Conservation (phyloP, 2,888 invertebrate genomes). For the Himalopsyche tibetana region DNA sequence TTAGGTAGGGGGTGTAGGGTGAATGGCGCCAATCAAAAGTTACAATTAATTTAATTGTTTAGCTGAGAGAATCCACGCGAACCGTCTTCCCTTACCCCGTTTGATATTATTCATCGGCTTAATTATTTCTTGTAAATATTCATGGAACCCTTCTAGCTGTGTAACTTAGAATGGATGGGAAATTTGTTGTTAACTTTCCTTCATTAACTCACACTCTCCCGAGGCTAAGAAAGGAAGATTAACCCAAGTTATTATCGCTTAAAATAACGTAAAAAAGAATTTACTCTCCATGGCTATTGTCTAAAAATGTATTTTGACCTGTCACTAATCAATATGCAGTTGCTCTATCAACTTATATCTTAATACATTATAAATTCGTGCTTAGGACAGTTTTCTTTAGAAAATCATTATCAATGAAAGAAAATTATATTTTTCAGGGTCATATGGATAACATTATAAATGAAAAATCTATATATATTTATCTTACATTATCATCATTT, state of each 20-base stretch:
- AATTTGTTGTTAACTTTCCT: slow-evolving; percentile 51
- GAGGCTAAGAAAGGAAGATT: slow-evolving; percentile 24
- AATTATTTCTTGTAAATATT: slow-evolving; percentile 58
- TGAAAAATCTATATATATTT: too few relatives aligned
- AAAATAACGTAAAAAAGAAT: background rate
- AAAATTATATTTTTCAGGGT: too few relatives aligned
- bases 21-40: slow-evolving; percentile 30
- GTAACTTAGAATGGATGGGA: slow-evolving; percentile 53
- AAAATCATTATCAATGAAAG: too few relatives aligned
- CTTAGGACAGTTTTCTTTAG: too few relatives aligned
- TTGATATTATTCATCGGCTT: slow-evolving; percentile 52
- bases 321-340: too few relatives aligned
- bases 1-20: background rate
- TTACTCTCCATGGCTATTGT: too few relatives aligned
- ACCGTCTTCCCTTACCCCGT: slow-evolving; percentile 25
- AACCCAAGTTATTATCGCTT: slow-evolving; percentile 14
- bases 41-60: slow-evolving; percentile 34
- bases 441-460: too few relatives aligned
- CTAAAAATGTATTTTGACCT: too few relatives aligned
- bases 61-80: slow-evolving; percentile 34
- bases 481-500: too few relatives aligned
- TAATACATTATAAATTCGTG: too few relatives aligned
- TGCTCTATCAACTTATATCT: too few relatives aligned
- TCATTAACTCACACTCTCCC: slow-evolving; percentile 21
- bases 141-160: slow-evolving; percentile 55